These are phyloP conservation scores for Cryptomyrus ogoouensis DNA, from an alignment of 2,113 vertebrate genomes.

Conservation along the genomic window DNA sequence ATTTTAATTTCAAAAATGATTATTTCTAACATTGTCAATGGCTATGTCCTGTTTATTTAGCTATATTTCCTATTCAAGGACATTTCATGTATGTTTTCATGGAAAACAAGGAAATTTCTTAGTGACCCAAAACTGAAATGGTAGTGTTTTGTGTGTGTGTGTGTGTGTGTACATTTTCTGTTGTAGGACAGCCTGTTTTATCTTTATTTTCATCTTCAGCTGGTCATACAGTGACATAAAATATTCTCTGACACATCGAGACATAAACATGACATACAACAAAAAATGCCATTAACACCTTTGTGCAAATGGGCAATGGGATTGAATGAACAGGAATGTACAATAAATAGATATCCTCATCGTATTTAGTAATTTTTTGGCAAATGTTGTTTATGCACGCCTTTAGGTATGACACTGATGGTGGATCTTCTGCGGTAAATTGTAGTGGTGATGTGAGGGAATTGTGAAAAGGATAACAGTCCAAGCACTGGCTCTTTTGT, in stretches of 20 bases:
- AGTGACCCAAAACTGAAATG: too few species aligned
- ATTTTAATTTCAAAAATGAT: too few species aligned
- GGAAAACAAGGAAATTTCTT: too few species aligned
- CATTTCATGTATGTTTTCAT: too few species aligned
- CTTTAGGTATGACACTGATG: background rate
- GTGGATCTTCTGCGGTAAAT: background rate
- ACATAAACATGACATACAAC: background rate
- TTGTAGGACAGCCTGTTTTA: background rate
- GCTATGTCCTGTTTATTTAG: too few species aligned
- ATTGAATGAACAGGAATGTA: background rate
- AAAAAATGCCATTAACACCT: background rate
- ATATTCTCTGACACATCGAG: background rate
- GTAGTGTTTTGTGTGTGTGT: background rate
- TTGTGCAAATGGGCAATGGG: background rate
- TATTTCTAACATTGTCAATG: too few species aligned
- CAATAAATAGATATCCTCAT: background rate
- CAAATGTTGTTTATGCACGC: background rate
- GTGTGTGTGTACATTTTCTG: background rate
- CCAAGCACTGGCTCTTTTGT: background rate
- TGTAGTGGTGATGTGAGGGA: background rate
- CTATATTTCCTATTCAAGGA: too few species aligned
- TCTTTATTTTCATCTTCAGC: background rate
- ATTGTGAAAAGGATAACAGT: background rate
- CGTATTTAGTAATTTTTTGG: background rate
- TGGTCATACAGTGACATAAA: background rate